Evolutionary conservation across 2,797 vertebrate species (phyloP).

Genomic region (Tarsius wallacei): DNA sequence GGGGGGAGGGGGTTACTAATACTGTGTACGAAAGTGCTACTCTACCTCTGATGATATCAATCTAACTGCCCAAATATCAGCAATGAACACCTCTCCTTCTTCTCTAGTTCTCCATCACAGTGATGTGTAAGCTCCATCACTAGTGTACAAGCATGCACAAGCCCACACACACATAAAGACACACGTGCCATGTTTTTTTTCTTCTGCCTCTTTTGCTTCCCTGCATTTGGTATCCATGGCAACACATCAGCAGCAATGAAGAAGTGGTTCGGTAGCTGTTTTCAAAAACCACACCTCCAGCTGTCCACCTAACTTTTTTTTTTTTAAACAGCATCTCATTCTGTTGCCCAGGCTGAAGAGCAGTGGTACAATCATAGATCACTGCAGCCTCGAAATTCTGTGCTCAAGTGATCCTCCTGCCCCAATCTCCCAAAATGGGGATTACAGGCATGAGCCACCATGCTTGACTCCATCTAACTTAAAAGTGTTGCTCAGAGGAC

Average conservation of each 20-base stretch:
- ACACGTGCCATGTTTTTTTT: conserved; percentile 50
- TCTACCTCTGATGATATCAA: not conserved
- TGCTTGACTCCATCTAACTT: not conserved
- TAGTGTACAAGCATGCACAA: too few species aligned
- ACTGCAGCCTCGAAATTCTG: too few species aligned
- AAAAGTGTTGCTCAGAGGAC: not conserved
- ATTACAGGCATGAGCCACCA: too few species aligned
- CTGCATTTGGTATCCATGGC: conserved; percentile 83
- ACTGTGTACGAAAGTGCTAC: not conserved
- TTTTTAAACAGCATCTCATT: too few species aligned
- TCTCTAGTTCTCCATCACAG: not conserved
- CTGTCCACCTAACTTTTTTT: too few species aligned
- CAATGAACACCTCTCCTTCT: not conserved
- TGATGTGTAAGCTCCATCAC: too few species aligned
- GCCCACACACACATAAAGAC: not conserved
- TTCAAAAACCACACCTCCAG: not conserved
- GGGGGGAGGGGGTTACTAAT: not conserved
- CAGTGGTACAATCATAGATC: too few species aligned
- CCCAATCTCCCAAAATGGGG: too few species aligned
- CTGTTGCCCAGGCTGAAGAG: too few species aligned
- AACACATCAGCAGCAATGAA: conserved; percentile 85
- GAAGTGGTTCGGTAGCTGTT: conserved; percentile 62
- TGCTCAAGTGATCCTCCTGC: too few species aligned
- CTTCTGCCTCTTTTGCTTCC: conserved; percentile 85
- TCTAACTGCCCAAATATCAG: not conserved